These are phyloP conservation scores for Hystrix cristata DNA, from an alignment of 2,113 vertebrate genomes.

Conservation along the genomic window DNA sequence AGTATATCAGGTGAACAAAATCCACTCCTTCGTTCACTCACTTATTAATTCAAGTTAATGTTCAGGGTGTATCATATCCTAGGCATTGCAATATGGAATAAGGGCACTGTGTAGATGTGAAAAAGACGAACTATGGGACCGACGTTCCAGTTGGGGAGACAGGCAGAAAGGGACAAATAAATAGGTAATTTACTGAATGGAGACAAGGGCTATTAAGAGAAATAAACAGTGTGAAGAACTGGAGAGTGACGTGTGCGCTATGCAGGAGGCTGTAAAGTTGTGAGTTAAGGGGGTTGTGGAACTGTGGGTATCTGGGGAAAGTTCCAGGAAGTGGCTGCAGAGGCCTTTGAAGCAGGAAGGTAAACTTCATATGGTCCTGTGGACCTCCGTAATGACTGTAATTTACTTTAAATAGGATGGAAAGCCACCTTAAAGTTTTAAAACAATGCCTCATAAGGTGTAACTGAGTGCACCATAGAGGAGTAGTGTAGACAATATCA, in stretches of 20 bases:
- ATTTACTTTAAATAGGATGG: slow-evolving; percentile 2
- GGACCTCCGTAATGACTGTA: neutral
- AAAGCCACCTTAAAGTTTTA: neutral
- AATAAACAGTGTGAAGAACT: neutral
- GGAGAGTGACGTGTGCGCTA: neutral
- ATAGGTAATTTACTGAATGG: neutral
- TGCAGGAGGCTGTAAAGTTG: neutral
- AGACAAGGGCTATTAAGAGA: neutral
- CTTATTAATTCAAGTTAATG: neutral
- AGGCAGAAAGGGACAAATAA: slow-evolving; percentile 1
- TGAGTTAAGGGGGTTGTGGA: neutral
- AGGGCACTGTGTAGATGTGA: neutral
- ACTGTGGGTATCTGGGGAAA: neutral
- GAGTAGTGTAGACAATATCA: neutral
- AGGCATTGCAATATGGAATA: neutral
- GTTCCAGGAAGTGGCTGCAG: neutral
- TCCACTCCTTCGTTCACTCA: neutral
- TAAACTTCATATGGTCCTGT: neutral
- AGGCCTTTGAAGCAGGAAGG: neutral
- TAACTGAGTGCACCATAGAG: neutral
- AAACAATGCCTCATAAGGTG: neutral
- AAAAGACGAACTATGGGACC: neutral
- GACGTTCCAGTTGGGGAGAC: neutral
- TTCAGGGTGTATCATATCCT: neutral
- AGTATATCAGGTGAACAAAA: neutral